Conservation (phyloP, 2,113 vertebrate genomes). For the Chloroceryle aenea region DNA sequence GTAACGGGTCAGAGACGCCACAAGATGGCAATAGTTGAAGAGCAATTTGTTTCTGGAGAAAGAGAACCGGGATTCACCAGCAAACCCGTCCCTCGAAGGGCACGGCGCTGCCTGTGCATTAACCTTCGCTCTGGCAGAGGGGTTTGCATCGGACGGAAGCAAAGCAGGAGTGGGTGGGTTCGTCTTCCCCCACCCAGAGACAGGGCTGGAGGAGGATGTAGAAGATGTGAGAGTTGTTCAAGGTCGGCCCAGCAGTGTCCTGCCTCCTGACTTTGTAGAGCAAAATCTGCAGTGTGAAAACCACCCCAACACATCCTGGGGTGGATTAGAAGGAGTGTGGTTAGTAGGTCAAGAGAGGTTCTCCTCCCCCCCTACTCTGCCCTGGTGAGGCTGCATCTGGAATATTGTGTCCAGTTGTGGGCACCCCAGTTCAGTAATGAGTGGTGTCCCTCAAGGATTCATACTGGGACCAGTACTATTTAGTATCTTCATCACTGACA, state of each 20-base stretch:
- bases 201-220: neutral
- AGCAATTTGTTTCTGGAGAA: conserved; percentile 50
- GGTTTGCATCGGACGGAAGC: neutral
- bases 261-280: neutral
- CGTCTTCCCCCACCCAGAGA: neutral
- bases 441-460: neutral
- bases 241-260: neutral
- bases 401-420: too few species aligned
- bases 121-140: neutral
- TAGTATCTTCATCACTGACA: neutral
- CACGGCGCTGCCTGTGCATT: neutral
- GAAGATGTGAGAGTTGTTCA: neutral
- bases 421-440: neutral
- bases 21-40: conserved; percentile 68
- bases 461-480: neutral
- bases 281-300: accelerated
- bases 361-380: too few species aligned
- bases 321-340: too few species aligned
- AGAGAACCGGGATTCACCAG: neutral
- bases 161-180: neutral
- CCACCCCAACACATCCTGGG: too few species aligned
- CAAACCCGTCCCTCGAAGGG: neutral
- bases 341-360: too few species aligned
- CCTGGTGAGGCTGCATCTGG: too few species aligned
- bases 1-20: conserved; percentile 58